phyloP scores from a whole-genome alignment of 2,113 vertebrate genomes.

The Tyto alba region DNA sequence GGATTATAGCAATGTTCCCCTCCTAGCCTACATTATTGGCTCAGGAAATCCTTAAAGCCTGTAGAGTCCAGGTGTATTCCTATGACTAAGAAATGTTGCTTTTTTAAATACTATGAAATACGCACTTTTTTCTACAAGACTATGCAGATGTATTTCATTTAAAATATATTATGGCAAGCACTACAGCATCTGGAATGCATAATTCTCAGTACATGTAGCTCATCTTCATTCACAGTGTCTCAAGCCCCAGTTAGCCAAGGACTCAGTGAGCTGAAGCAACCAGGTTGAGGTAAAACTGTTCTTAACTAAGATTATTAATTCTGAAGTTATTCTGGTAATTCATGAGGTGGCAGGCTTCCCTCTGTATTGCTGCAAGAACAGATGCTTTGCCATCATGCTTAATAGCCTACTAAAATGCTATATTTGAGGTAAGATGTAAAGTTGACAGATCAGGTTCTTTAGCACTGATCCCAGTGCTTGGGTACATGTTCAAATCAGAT shows the following conservation, averaged over 20 bases:
- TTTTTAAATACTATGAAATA: neutral
- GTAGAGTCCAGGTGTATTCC: neutral
- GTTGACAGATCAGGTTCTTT: neutral
- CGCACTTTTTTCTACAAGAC: neutral
- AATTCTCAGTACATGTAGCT: neutral
- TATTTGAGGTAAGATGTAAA: neutral
- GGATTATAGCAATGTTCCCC: neutral
- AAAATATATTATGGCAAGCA: neutral
- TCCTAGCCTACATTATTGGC: fast-evolving
- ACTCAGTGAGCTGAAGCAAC: neutral
- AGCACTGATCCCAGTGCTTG: neutral
- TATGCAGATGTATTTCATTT: neutral
- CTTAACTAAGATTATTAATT: neutral
- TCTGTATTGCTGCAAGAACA: neutral
- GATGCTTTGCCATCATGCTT: neutral
- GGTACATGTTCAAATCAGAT: neutral
- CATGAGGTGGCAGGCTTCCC: neutral
- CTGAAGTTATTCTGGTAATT: neutral
- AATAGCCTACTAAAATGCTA: neutral
- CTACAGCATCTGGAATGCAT: neutral
- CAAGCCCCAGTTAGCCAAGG: neutral
- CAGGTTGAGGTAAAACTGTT: neutral
- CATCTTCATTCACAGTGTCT: neutral
- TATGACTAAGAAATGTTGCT: neutral
- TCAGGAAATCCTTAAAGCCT: neutral